These are phyloP conservation scores for Bibio marci DNA, from an alignment of 2,888 invertebrate species.

Conservation along the genomic window DNA sequence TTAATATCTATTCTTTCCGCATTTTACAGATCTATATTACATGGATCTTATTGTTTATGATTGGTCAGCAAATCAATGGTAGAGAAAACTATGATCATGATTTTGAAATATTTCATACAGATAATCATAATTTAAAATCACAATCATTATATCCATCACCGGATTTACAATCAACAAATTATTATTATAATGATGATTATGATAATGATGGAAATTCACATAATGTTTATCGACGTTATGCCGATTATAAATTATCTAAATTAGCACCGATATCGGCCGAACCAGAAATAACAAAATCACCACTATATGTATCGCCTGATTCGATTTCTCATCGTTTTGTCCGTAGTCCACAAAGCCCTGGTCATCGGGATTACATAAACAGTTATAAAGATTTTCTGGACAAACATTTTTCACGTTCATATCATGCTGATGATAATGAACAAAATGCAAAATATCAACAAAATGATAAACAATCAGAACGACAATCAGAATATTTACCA, in stretches of 20 bases:
- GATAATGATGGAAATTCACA: background rate
- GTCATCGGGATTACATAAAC: conserved; percentile 1
- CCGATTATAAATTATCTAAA: background rate
- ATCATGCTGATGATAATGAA: background rate
- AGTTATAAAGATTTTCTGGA: conserved; percentile 4
- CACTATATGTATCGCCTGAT: conserved; percentile 4
- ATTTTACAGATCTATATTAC: background rate
- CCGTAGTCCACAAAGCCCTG: background rate
- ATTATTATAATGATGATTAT: too few species aligned
- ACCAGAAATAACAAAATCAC: background rate
- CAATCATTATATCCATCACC: conserved; percentile 2
- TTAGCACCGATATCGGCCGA: background rate
- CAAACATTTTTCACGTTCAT: background rate
- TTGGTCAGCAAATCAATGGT: too few species aligned
- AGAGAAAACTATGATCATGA: background rate
- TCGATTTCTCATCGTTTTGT: background rate
- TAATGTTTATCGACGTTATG: background rate
- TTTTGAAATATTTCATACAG: conserved; percentile 1
- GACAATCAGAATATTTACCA: too few species aligned
- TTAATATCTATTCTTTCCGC: too few species aligned
- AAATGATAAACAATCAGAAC: background rate
- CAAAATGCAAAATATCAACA: background rate
- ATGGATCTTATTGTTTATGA: background rate
- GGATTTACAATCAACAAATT: background rate
- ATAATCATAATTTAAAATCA: background rate